Evolutionary conservation across 2,797 vertebrate genomes (phyloP), one percentile per base, ranked within the genome.

Genomic region (Hippoglossus hippoglossus): DNA sequence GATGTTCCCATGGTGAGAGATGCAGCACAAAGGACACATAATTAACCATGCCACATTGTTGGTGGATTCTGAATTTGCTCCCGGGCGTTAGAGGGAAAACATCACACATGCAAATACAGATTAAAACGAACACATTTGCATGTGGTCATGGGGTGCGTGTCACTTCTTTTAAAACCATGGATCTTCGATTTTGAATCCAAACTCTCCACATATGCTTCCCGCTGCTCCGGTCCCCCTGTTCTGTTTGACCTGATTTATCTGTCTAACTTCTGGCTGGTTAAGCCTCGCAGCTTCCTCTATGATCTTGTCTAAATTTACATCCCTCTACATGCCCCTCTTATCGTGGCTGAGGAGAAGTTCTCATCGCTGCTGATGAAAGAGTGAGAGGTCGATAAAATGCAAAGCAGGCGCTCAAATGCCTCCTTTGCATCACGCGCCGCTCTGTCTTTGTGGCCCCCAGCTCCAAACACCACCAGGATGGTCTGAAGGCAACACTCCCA

Each of bases 251-350:
- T 77, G 84, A 87, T 90, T 90, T 87, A 81, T 87, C 81, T 34
- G 59, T 73, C 76, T 66, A 81, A 83, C 79, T 81, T 84, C 74
- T 77, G 73, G 79, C 79, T 84, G 63, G 77, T 71, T 82, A 82
- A 89, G 85, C 86, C 82, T 84, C 3, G 62, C 82, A 86, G 86
- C 82, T 79, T 80, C 71, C 62, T 64, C 83, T 90, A 85, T 90
- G 89, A 91, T 89, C 86, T 87, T 85, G 83, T 89, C 86, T 86
- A 81, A 85, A 91, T 90, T 88, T 89, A 92, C 89, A 91, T 91
- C 87, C 85, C 73, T 85, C 87, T 82, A 85, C 87, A 90, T 83
- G 86, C 74, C 73, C 82, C 81, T 79, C 85, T 89, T 89, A 88
- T 90, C 80, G 73, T 78, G 52, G 80, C 82, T 74, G 82, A 87